phyloP scores from a whole-genome alignment of 2,797 vertebrate species.

The Aratinga solstitialis region DNA sequence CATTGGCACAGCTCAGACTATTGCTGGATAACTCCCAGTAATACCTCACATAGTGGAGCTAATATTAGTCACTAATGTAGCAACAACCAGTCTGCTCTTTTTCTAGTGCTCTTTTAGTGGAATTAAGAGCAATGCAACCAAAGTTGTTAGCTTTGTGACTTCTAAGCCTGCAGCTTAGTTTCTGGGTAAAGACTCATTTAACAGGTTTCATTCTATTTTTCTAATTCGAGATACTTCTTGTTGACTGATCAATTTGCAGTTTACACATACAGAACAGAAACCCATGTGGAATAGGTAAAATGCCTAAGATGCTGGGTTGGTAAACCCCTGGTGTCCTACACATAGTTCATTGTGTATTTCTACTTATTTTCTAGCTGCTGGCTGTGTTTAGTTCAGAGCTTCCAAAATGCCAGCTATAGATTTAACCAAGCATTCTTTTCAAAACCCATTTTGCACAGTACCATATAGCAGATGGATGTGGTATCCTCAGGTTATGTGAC shows the following conservation, averaged over 20 bases:
- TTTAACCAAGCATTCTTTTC: background rate
- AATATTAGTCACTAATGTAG: conserved; percentile 1
- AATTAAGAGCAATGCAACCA: background rate
- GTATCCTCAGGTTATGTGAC: background rate
- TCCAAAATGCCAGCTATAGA: background rate
- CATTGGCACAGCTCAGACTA: conserved; percentile 43
- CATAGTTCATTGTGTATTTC: background rate
- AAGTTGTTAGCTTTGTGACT: background rate
- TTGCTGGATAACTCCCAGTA: conserved; percentile 48
- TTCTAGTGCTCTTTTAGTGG: background rate
- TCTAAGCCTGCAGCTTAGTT: background rate
- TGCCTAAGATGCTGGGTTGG: background rate
- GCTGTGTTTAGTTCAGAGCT: background rate
- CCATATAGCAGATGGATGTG: background rate
- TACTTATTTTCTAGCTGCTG: background rate
- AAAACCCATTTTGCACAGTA: background rate
- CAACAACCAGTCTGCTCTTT: background rate
- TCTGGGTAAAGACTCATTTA: background rate
- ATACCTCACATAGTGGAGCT: conserved; percentile 23
- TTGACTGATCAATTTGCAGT: background rate
- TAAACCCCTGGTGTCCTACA: background rate
- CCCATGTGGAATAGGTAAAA: background rate
- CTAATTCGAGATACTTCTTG: background rate
- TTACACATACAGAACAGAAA: background rate
- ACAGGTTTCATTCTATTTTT: background rate